Evolutionary conservation across 2,888 invertebrate species (phyloP), one percentile per base, ranked within the genome.

Genomic region (Eilema griseolum): DNA sequence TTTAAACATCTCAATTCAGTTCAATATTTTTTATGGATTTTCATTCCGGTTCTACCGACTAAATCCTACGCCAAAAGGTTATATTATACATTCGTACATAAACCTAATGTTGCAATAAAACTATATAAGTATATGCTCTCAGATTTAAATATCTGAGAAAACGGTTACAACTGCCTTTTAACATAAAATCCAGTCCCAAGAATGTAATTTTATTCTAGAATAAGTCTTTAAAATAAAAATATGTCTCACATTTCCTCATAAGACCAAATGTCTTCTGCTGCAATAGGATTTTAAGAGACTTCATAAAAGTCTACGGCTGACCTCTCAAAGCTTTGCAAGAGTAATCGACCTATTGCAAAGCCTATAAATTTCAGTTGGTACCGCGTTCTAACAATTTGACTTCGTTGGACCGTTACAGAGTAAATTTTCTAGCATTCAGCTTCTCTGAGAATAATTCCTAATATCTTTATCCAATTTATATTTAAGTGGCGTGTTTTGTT

Each of bases 401-500:
- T 82, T 79, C 78, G 81, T 68, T 78, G 77, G 75, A 84, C 79
- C 84, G 78, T 75, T 75, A 73, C 73, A 71, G 74, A 79, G 78
- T 80, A 80, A 84, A 86, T 86, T 87, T 82, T 77, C 80, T 69
- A 71, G 76, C 78, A 82, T 75, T 76, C 77, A 74, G 70, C 78
- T 83, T 71, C 80, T 76, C 81, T 74, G 76, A 83, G 81, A 84
- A 77, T 84, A 83, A 72, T 88, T 89, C 89, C 86, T 86, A 88
- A 91, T 91, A 91, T 90, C 88, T 87, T 89, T 86, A 90, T 89
- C 89, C 89, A 89, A 90, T 92, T 90, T 90, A 87, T 75, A 74
- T 80, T 61, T 72, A 69, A 68, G 67, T 57, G 28, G 61, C 14
- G 28, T 56, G 41, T 46, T 67, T 73, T 64, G 84, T 82, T 81